A percentile compares a stretch with the other conserved stretches of the same genome.
Conservation (phyloP, 2,113 vertebrate genomes). For the Hystrix cristata region DNA sequence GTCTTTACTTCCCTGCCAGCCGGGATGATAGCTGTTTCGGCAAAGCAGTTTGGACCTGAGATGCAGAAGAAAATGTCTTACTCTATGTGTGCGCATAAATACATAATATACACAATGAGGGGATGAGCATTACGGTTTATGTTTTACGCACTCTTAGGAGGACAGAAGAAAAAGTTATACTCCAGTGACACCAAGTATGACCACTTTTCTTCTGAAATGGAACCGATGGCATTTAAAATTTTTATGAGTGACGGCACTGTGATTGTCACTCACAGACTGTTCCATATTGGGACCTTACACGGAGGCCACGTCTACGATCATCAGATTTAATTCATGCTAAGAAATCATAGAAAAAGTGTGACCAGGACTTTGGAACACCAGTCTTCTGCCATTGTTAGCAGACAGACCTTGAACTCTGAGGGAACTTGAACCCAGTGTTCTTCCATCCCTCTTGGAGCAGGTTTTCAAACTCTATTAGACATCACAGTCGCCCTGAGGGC, state of each 20-base stretch:
- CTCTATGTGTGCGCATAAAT: not conserved
- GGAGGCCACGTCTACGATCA: not conserved
- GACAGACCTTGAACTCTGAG: no score
- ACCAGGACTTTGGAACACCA: not conserved
- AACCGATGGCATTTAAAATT: not conserved
- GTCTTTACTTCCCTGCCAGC: slow-evolving; percentile 98
- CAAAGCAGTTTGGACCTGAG: slow-evolving; percentile 98
- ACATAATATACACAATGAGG: not conserved
- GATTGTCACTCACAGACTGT: not conserved
- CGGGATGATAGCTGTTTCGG: slow-evolving; percentile 96
- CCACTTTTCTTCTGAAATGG: not conserved
- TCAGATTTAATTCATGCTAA: not conserved
- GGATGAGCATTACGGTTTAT: fast-evolving
- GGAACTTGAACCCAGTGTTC: no score
- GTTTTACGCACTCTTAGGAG: not conserved
- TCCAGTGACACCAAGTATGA: not conserved
- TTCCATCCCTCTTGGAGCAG: not conserved
- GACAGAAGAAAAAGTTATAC: not conserved
- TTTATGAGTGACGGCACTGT: not conserved
- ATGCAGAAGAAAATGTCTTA: slow-evolving; percentile 67
- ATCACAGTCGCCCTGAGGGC: fast-evolving
- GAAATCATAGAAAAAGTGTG: not conserved
- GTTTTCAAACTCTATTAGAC: not conserved
- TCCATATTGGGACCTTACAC: not conserved
- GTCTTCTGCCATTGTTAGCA: not conserved